Conservation (phyloP, 2,113 vertebrate species). For the Scopus umbretta region DNA sequence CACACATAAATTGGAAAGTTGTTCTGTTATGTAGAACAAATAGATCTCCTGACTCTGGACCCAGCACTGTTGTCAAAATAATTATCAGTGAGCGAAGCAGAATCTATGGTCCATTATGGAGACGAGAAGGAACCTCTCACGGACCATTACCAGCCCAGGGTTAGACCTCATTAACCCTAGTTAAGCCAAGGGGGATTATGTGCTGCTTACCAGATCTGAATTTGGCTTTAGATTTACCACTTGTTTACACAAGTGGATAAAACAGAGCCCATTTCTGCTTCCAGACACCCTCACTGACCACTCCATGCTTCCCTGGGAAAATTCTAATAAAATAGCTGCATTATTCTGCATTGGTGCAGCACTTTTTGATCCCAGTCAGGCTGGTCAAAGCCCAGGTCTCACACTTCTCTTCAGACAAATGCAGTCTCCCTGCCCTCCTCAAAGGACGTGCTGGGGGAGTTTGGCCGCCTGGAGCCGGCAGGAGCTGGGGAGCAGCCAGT, state of each 20-base stretch:
- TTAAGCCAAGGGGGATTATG: conserved; percentile 7
- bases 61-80: neutral
- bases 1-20: neutral
- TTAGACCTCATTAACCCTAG: conserved; percentile 17
- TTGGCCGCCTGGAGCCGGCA: neutral
- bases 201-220: conserved; percentile 22
- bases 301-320: neutral
- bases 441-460: neutral
- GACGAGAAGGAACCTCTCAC: neutral
- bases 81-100: neutral
- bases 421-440: accelerated
- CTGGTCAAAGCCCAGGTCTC: neutral
- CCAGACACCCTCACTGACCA: neutral
- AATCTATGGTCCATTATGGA: neutral
- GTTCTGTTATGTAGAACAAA: neutral
- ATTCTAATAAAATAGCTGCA: neutral
- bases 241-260: conserved; percentile 34
- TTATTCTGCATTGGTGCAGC: neutral
- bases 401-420: neutral
- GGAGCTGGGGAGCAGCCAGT: neutral
- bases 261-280: neutral
- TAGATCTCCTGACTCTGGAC: neutral
- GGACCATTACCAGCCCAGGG: neutral
- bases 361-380: neutral
- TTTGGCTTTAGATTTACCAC: conserved; percentile 28